Conservation (phyloP, 2,113 vertebrate species). For the Amblyopsis rosae region DNA sequence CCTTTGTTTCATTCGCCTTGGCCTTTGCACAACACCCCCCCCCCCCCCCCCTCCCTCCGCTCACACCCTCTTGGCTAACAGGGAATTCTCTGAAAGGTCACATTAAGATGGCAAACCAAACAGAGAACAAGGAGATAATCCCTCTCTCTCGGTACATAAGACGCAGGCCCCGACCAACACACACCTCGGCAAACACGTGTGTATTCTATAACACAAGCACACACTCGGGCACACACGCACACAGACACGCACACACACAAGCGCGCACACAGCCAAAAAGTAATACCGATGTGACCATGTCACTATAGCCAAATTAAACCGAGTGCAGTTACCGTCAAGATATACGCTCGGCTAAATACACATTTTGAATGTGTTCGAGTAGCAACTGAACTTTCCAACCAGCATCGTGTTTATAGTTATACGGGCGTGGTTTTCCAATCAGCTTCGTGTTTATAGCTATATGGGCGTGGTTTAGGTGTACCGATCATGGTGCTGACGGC, state of each 20-base stretch:
- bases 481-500: too few species aligned
- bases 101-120: constrained; percentile 59
- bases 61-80: constrained; percentile 34
- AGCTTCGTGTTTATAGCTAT: too few species aligned
- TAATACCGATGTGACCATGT: constrained; percentile 23
- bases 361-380: too few species aligned
- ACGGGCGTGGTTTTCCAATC: too few species aligned
- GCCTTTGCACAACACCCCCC: constrained; percentile 58
- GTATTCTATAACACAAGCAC: background rate
- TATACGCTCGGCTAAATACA: constrained; percentile 38
- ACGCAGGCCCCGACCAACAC: background rate
- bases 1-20: constrained; percentile 37
- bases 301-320: constrained; percentile 24
- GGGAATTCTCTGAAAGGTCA: constrained; percentile 72
- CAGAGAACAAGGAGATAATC: constrained; percentile 53
- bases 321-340: constrained; percentile 15
- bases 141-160: constrained; percentile 37
- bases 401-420: too few species aligned
- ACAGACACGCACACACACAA: background rate
- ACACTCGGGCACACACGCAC: background rate
- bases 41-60: constrained; percentile 10
- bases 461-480: too few species aligned
- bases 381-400: too few species aligned
- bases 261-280: constrained; percentile 2
- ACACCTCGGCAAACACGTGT: background rate